Evolutionary conservation across 2,888 invertebrate genomes (phyloP).

Genomic region (Epistrophe eligans): DNA sequence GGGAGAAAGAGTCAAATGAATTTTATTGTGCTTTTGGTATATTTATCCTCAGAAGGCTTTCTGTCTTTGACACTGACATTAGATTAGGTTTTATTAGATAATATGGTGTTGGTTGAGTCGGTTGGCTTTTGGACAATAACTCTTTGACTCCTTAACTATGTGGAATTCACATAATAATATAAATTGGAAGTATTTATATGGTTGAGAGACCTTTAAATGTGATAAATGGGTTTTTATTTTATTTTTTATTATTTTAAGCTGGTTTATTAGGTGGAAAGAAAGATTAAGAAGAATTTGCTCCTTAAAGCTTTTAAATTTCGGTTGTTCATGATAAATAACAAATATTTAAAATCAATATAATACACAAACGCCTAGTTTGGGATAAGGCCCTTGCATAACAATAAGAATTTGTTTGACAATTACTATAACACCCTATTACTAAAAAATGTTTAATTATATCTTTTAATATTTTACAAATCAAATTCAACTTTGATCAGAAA

Average conservation of each 20-base stretch:
- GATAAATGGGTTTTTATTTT: constrained; percentile 25
- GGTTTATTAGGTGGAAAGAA: neutral
- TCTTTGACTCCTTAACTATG: constrained; percentile 21
- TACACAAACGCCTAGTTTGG: too few species aligned
- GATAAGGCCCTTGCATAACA: too few species aligned
- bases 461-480: too few species aligned
- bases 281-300: neutral
- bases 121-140: constrained; percentile 9
- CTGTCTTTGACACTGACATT: constrained; percentile 46
- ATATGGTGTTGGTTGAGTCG: constrained; percentile 12
- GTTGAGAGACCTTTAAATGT: neutral
- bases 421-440: too few species aligned
- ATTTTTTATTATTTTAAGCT: neutral
- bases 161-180: neutral
- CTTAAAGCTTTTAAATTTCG: neutral
- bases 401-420: too few species aligned
- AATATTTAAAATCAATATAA: too few species aligned
- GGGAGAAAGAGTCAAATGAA: constrained; percentile 30
- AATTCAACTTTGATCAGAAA: too few species aligned
- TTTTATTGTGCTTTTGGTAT: constrained; percentile 38
- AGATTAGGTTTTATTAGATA: constrained; percentile 44
- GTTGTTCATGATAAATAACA: too few species aligned
- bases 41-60: constrained; percentile 40
- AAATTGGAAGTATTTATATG: constrained; percentile 27
- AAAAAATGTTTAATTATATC: too few species aligned